Percentiles rank a stretch among this genome's conserved stretches.
Conservation (phyloP, 2,797 vertebrate species). For the Malurus leucopterus region DNA sequence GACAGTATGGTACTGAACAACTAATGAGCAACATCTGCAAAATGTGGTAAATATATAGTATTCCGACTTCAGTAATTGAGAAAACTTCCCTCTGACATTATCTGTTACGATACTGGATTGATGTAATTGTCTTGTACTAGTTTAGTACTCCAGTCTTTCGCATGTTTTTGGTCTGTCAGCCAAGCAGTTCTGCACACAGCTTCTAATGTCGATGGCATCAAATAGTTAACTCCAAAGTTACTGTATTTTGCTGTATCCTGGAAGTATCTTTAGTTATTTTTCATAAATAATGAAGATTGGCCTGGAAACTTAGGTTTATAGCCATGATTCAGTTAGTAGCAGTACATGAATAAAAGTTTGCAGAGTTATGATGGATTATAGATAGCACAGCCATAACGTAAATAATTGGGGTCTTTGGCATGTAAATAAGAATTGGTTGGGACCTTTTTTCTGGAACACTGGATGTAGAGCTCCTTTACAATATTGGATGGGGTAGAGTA, state of each 20-base stretch:
- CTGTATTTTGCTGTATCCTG: background rate
- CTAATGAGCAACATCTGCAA: background rate
- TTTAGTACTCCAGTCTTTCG: background rate
- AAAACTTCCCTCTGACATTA: background rate
- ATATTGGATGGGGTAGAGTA: background rate
- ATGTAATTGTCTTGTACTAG: background rate
- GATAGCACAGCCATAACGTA: background rate
- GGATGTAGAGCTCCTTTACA: background rate
- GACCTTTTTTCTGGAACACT: background rate
- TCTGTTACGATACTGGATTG: background rate
- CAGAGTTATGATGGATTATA: background rate
- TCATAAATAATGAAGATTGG: background rate
- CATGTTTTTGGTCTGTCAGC: background rate
- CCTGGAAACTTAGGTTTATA: background rate
- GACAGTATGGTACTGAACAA: background rate
- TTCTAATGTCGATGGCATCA: background rate
- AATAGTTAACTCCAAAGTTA: background rate
- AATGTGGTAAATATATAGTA: background rate
- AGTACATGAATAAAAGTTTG: background rate
- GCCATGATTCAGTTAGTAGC: background rate
- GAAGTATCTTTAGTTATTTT: background rate
- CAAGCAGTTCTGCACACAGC: background rate
- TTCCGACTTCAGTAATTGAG: background rate
- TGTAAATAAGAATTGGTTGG: background rate
- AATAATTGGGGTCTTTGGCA: background rate